phyloP scores from a whole-genome alignment of 2,888 invertebrate genomes.

The Scaptomyza flava region DNA sequence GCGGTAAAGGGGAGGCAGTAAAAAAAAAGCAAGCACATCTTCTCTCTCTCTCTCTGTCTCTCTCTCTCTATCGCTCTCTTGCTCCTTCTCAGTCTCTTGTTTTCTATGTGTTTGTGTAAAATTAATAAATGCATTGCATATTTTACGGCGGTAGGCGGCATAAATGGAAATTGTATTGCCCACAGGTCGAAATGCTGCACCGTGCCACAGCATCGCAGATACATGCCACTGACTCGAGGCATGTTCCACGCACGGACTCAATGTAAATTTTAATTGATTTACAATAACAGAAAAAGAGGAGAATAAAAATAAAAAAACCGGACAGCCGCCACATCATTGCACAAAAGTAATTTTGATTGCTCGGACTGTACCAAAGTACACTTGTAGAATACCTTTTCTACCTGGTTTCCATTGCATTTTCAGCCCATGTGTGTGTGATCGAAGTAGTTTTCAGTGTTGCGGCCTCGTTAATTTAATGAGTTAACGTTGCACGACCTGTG shows the following conservation, averaged over 20 bases:
- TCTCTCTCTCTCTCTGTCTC: conserved; percentile 6
- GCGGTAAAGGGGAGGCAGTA: conserved; percentile 31
- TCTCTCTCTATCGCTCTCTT: too few species aligned
- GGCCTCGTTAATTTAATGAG: conserved; percentile 62
- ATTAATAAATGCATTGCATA: conserved; percentile 64
- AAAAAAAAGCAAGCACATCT: conserved; percentile 19
- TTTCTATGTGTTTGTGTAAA: conserved; percentile 24
- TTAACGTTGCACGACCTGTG: conserved; percentile 43
- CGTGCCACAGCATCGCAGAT: conserved; percentile 10
- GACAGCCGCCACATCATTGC: conserved; percentile 13
- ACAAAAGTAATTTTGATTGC: conserved; percentile 46
- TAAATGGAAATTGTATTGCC: conserved; percentile 63
- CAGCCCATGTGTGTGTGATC: conserved; percentile 14
- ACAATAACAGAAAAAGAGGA: conserved; percentile 49
- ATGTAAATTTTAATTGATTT: conserved; percentile 75
- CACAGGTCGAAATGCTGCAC: conserved; percentile 18
- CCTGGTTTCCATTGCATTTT: conserved; percentile 20
- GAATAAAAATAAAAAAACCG: conserved; percentile 1
- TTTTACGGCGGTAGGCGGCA: conserved; percentile 46
- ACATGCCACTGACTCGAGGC: conserved; percentile 8
- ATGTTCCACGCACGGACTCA: conserved; percentile 25
- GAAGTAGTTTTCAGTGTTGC: conserved; percentile 46
- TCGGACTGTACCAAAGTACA: conserved; percentile 2
- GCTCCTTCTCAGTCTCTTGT: neutral
- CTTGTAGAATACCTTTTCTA: neutral